These are phyloP conservation scores for Petaurus breviceps DNA, from an alignment of 2,113 vertebrate species.

Conservation along the genomic window DNA sequence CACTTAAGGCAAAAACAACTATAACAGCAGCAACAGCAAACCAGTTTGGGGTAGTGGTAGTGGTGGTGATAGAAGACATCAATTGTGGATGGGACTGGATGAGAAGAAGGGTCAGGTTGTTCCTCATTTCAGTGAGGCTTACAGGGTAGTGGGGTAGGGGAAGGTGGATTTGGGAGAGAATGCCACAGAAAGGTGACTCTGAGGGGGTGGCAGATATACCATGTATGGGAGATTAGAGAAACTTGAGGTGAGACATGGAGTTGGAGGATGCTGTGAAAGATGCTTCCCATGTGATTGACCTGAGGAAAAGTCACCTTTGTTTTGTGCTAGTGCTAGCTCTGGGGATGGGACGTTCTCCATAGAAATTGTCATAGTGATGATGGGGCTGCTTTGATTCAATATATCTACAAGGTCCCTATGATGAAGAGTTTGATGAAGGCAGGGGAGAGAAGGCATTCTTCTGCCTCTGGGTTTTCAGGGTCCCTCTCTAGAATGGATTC, in stretches of 20 bases:
- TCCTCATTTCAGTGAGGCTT: neutral
- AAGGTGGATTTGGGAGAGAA: neutral
- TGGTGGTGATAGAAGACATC: neutral
- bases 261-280: neutral
- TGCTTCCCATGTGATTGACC: neutral
- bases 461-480: neutral
- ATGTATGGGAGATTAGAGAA: neutral
- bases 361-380: neutral
- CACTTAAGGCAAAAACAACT: neutral
- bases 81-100: neutral
- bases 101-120: neutral
- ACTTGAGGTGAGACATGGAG: neutral
- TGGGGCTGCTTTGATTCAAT: neutral
- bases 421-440: neutral
- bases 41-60: neutral
- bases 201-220: neutral
- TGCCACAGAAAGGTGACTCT: neutral
- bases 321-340: neutral
- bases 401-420: neutral
- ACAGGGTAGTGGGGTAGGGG: neutral
- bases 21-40: neutral
- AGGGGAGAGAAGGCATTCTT: neutral
- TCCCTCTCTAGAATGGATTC: neutral
- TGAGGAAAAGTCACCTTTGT: neutral
- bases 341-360: neutral